These are phyloP conservation scores for Notothenia rossii DNA, from an alignment of 2,113 vertebrate species.

Conservation along the genomic window DNA sequence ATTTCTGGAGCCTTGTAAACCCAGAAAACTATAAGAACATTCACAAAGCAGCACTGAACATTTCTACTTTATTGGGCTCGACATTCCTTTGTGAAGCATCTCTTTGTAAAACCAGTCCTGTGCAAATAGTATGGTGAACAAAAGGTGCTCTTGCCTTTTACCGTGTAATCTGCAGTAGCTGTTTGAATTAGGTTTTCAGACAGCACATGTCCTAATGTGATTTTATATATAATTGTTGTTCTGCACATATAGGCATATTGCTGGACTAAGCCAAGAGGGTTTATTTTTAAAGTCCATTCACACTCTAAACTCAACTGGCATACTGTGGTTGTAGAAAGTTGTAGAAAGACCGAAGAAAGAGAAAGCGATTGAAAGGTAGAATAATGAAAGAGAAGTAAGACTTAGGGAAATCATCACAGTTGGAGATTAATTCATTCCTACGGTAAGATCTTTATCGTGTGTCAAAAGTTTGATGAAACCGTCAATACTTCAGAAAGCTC, in stretches of 20 bases:
- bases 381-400: background rate
- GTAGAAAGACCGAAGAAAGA: conserved; percentile 1
- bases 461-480: background rate
- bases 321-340: conserved; percentile 1
- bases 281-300: conserved; percentile 44
- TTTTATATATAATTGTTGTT: conserved; percentile 14
- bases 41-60: too few relatives aligned
- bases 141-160: conserved; percentile 9
- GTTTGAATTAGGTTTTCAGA: conserved; percentile 28
- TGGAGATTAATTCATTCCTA: background rate
- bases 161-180: conserved; percentile 27
- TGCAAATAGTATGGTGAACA: background rate
- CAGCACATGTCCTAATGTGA: background rate
- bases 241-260: conserved; percentile 6
- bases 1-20: too few relatives aligned
- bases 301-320: conserved; percentile 19
- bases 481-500: background rate
- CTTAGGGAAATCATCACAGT: background rate
- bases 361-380: conserved; percentile 4
- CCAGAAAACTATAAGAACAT: too few relatives aligned
- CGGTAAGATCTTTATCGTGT: background rate
- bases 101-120: too few relatives aligned
- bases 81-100: too few relatives aligned
- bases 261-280: conserved; percentile 39
- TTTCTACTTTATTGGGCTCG: too few relatives aligned